Base-by-base conservation (phyloP, 1,140 invertebrate genomes). In the Trialeurodes vaporariorum region DNA sequence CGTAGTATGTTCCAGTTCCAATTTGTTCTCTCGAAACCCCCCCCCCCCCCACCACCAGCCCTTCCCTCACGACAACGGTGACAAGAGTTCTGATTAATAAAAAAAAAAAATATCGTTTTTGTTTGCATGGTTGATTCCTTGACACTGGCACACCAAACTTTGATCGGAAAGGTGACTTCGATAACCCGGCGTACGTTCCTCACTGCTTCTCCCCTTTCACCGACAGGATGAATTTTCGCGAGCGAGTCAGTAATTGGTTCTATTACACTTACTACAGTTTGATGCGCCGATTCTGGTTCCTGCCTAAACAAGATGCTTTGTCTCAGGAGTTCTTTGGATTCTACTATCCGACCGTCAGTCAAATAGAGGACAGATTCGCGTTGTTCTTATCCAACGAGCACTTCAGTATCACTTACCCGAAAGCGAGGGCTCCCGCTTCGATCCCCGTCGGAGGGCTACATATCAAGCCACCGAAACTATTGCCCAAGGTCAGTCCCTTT, bases 371-470 rank as follows among this genome's bases (percentile, higher is more conserved):
- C 25, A 75, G 76, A 60, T 70, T 74, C 0, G 72, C 70, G 27
- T 70, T 87, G 40, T 68, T 85, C 13, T 71, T 87, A 12, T 74
- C 80, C 0, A 87, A 87, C 73, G 78, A 79, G n/a, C 82, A 87
- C 75, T 80, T 81, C 63, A 74, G 78, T 1, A 63, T 84, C 2
- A 81, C 79, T 68, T 77, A 78, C 2, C 74, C 82, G 0, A 77
- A 77, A 58, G 80, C 82, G 0, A 74, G 74, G 17, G 74, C 78
- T 1, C 80, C 82, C 0, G 79, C 77, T 27, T 71, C 83, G 0
- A 71, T 86, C 2, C 83, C 86, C 75, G 79, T 86, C 22, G 84
- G 82, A 11, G 85, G 84, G n/a, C 71, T 86, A 2, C 84, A 84
- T 68, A 72, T 83, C 1, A 71, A 75, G 2, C 74, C 70, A 9